A percentile compares a stretch with the other conserved stretches of the same genome.
Evolutionary conservation across 2,888 invertebrate species (phyloP).

Genomic region (Noctua pronuba): DNA sequence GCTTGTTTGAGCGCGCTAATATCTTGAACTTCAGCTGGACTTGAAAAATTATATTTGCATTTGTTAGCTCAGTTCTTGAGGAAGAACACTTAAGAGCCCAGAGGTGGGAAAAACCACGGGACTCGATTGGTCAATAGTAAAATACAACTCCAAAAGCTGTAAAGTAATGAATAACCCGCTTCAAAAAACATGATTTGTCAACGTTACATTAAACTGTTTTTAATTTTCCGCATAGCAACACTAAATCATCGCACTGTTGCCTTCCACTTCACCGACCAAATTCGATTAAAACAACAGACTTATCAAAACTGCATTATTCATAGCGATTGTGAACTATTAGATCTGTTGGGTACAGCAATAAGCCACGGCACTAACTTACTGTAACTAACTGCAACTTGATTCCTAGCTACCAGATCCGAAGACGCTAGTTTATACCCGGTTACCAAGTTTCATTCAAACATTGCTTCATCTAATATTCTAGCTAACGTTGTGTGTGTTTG

Average conservation of each 20-base stretch:
- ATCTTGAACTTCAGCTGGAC: no score
- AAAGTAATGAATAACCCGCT: neutral
- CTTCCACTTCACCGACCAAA: constrained; percentile 19
- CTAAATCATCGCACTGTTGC: constrained; percentile 11
- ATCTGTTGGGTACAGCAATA: constrained; percentile 78
- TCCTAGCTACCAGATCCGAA: constrained; percentile 72
- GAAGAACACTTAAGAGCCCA: neutral
- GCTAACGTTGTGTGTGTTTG: constrained; percentile 23
- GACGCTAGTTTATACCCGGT: constrained; percentile 73
- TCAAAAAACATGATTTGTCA: no score
- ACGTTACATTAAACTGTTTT: neutral
- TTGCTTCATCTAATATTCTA: constrained; percentile 57
- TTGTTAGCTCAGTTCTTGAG: neutral
- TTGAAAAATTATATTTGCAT: neutral
- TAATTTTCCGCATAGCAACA: neutral
- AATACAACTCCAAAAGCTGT: neutral
- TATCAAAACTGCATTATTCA: constrained; percentile 66
- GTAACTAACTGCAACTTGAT: constrained; percentile 80
- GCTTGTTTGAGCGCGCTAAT: neutral
- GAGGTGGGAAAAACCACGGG: neutral
- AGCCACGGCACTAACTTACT: constrained; percentile 73
- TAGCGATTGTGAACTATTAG: constrained; percentile 73
- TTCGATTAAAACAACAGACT: constrained; percentile 46
- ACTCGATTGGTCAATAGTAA: neutral
- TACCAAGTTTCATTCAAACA: constrained; percentile 73